A percentile compares a stretch with the other conserved stretches of the same genome.
Evolutionary conservation across 92 coral and sea anemone species (phyloP).

Genomic region (Heliopora coerulea): DNA sequence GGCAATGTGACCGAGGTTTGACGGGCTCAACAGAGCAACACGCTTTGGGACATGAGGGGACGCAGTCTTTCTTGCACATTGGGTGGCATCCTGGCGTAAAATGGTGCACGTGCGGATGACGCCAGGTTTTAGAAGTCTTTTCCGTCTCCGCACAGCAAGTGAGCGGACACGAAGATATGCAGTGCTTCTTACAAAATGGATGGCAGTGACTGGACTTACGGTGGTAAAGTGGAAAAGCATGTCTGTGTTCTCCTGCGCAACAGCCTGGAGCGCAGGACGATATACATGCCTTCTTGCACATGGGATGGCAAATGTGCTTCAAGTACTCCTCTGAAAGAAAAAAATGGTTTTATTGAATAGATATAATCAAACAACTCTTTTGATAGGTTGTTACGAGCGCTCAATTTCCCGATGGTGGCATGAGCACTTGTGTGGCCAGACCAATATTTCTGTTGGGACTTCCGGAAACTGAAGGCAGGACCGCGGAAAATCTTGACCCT

Average conservation of each 20-base stretch:
- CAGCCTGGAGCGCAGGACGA: conserved; percentile 88
- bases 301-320: conserved; percentile 76
- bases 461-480: too few relatives aligned
- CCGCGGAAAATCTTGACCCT: too few relatives aligned
- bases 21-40: conserved; percentile 33
- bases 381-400: too few relatives aligned
- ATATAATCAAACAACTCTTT: too few relatives aligned
- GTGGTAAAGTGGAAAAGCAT: conserved; percentile 60
- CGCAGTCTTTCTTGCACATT: conserved; percentile 71
- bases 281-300: conserved; percentile 72
- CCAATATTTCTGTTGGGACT: too few relatives aligned
- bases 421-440: too few relatives aligned
- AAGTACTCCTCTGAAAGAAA: conserved; percentile 69
- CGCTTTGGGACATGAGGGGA: conserved; percentile 69
- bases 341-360: neutral
- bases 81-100: conserved; percentile 68
- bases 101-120: conserved; percentile 26
- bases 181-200: conserved; percentile 58
- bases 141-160: conserved; percentile 39
- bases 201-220: conserved; percentile 85
- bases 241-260: conserved; percentile 76
- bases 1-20: conserved; percentile 28
- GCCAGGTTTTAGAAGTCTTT: conserved; percentile 18
- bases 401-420: too few relatives aligned
- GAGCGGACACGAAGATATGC: conserved; percentile 47